Evolutionary conservation across 2,113 vertebrate genomes (phyloP).

Genomic region (Cairina moschata): DNA sequence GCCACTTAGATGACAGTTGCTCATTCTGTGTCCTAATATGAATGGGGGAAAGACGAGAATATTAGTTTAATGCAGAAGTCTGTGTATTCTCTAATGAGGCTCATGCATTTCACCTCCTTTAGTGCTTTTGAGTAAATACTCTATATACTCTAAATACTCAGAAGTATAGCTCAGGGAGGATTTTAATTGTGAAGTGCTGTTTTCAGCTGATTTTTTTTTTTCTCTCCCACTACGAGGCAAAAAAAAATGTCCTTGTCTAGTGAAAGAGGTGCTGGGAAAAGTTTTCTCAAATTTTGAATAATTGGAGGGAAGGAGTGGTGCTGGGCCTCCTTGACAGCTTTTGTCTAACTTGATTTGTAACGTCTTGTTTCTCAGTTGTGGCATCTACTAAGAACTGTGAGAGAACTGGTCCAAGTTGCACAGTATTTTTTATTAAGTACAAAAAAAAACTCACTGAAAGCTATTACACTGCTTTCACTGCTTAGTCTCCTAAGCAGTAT

Average conservation of each 20-base stretch:
- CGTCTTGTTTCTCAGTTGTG: not conserved
- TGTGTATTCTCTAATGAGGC: constrained; percentile 31
- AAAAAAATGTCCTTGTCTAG: not conserved
- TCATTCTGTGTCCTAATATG: not conserved
- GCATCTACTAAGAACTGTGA: fast-evolving
- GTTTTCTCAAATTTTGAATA: not conserved
- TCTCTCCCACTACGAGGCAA: not conserved
- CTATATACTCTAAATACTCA: not conserved
- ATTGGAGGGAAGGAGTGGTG: not conserved
- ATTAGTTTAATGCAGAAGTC: constrained; percentile 19
- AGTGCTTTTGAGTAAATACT: not conserved
- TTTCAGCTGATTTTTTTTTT: not conserved
- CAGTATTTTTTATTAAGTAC: not conserved
- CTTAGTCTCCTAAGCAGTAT: not conserved
- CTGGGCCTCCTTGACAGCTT: not conserved
- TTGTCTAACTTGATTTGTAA: not conserved
- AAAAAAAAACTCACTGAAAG: not conserved
- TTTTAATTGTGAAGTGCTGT: not conserved
- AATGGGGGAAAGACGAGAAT: constrained; percentile 16
- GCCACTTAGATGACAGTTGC: not conserved
- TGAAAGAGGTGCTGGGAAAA: not conserved
- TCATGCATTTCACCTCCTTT: not conserved
- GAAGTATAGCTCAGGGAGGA: constrained; percentile 13
- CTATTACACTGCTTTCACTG: not conserved
- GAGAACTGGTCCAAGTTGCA: not conserved